Evolutionary conservation across 2,113 vertebrate species (phyloP), one percentile per base, ranked within the genome.

Genomic region (Osmerus mordax): DNA sequence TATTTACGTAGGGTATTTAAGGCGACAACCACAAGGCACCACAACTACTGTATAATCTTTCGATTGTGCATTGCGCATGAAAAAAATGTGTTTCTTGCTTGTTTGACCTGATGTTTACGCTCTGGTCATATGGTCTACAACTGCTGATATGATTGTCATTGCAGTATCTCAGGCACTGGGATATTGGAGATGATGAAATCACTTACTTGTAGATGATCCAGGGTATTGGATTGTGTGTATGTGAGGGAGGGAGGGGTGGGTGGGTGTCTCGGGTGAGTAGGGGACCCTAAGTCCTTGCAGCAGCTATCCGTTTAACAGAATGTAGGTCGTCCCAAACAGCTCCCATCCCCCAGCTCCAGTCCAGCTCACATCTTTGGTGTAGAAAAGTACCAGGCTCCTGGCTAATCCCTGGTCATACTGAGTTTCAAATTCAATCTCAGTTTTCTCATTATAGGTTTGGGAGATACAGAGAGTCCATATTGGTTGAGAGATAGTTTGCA

Each of bases 401-500:
- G 74, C 71, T 90, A 92, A 92, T 90, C 90, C 87, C 75, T 74
- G 77, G 86, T 90, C 88, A 90, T 78, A 87, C 85, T 72, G 81
- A 90, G 89, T 91, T 90, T 90, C 82, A 87, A 91, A 92, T 91
- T 90, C 89, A 87, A 90, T 90, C 87, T 89, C 73, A 53, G 76
- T 90, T 91, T 89, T 89, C 88, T 89, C 89, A 91, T 91, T 88
- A 89, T 81, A 83, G 84, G 82, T 88, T 89, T 83, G 82, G 75
- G 76, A 90, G 89, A 90, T 82, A 88, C 82, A 76, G 80, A 88
- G 86, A 87, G 84, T 85, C 81, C 90, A 87, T 89, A 90, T 88
- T 87, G 90, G 87, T 89, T 80, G 79, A 75, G 80, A 88, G 81
- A 90, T 90, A 92, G 89, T 87, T 84, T 36, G 29, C 25, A 18